Evolutionary conservation across 2,888 invertebrate species (phyloP).

Genomic region (Drosophila melanocephala): DNA sequence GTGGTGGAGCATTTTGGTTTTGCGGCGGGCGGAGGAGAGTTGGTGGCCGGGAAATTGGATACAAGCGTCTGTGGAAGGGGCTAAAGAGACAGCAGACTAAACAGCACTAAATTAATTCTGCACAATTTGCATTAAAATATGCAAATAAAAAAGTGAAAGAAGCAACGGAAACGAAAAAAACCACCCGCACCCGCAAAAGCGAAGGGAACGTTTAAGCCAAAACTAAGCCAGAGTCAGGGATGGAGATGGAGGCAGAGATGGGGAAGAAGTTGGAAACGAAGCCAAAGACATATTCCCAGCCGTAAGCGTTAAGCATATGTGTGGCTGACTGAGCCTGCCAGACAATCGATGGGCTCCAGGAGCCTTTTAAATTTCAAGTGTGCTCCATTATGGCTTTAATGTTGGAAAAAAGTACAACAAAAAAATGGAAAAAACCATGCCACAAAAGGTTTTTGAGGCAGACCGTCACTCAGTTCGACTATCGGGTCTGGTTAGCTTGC

Average conservation of each 20-base stretch:
- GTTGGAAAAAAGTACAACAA: not conserved
- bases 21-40: not conserved
- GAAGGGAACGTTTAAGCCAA: constrained; percentile 62
- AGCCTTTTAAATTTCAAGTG: constrained; percentile 54
- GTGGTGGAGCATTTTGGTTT: constrained; percentile 22
- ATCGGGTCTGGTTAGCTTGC: constrained; percentile 53
- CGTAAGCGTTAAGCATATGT: constrained; percentile 74
- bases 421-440: not conserved
- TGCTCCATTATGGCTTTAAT: constrained; percentile 50
- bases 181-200: not conserved
- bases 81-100: constrained; percentile 64
- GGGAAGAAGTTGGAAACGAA: constrained; percentile 1
- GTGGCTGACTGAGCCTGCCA: constrained; percentile 62
- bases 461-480: constrained; percentile 33
- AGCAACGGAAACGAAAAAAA: constrained; percentile 32
- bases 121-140: constrained; percentile 82
- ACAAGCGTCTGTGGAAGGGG: not conserved
- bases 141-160: constrained; percentile 76
- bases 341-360: constrained; percentile 55
- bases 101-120: constrained; percentile 82
- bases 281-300: constrained; percentile 55
- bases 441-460: constrained; percentile 19
- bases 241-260: not conserved
- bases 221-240: constrained; percentile 37
- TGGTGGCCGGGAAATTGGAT: constrained; percentile 8